Base-by-base conservation (phyloP, 2,797 vertebrate species). In the Lithobates sylvaticus region DNA sequence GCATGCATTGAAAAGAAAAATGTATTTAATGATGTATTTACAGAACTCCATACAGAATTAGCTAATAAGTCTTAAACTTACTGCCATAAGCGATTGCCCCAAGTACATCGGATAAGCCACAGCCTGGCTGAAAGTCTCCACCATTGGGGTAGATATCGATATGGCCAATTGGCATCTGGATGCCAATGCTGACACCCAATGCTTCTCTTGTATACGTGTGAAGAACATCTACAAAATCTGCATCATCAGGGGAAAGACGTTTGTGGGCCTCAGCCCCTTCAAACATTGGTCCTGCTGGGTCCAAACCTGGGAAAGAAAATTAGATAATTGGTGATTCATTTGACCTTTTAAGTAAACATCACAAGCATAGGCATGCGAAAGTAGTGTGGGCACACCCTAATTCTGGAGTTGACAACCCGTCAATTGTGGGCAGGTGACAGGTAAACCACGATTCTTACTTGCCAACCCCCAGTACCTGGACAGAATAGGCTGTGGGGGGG, bases 251-350 rank as follows among this genome's bases (percentile, higher is more conserved):
- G 7, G 97, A 99, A n/a, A 99, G 96, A 65, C 98, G 96, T 68
- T 86, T 94, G 85, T 95, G 75, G 7, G 96, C 92, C 10, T 95
- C 95, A 0, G 87, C 95, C 0, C 96, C 96, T 88, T 99, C 98
- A 88, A 99, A 99, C 97, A 98, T 95, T 0, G 98, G 98, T 5
- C 98, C 98, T 0, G 98, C 98, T 0, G 98, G 98, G 90, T 99
- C 98, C 86, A 99, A 89, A 65, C 98, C 98, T 99, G 10, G 23
- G 9, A 39, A 65, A 65, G 10, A 26, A 65, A 13, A 65, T 2
- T 0, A 2, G 5, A 65, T 4, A n/a, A 4, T 21, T 64, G 6
- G 39, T 39, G 39, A 39, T 39, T 39, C 0, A 39, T 39, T 39
- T 10, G 39, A 9, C 39, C 9, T 39, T 39, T 23, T 21, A n/a